Percentiles rank a stretch among this genome's conserved stretches.
phyloP scores from a whole-genome alignment of 2,113 vertebrate species.

The Cinclus mexicanus region DNA sequence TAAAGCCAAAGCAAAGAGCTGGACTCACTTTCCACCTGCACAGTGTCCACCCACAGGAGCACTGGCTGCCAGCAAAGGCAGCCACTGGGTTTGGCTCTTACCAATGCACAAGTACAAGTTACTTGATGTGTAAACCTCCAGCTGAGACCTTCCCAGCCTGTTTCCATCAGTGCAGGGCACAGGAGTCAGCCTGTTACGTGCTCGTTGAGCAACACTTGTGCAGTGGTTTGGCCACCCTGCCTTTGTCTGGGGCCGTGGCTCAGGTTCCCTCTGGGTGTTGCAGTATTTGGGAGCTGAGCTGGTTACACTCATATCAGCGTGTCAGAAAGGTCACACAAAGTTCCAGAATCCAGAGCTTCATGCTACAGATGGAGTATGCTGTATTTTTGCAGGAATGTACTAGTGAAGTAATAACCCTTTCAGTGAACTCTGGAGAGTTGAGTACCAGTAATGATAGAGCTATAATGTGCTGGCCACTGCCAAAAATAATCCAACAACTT shows the following conservation, averaged over 20 bases:
- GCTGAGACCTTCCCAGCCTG: neutral
- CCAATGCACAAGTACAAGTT: neutral
- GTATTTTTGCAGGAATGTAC: slow-evolving; percentile 32
- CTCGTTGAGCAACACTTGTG: neutral
- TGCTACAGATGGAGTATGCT: neutral
- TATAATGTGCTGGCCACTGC: slow-evolving; percentile 40
- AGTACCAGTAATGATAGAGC: slow-evolving; percentile 51
- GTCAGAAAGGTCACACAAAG: neutral
- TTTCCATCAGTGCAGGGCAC: neutral
- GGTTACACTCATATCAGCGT: neutral
- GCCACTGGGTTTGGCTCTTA: neutral
- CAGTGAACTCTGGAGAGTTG: neutral
- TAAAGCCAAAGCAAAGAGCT: neutral
- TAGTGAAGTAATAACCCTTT: slow-evolving; percentile 42
- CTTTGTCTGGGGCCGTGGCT: neutral
- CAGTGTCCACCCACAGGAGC: neutral
- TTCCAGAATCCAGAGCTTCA: neutral
- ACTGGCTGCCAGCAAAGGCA: neutral
- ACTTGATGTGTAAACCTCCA: neutral
- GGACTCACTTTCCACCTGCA: neutral
- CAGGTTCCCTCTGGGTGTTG: neutral
- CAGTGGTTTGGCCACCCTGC: neutral
- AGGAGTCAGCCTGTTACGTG: neutral
- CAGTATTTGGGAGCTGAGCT: neutral
- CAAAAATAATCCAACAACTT: slow-evolving; percentile 75